phyloP scores from a whole-genome alignment of 2,113 vertebrate species.

The Pao palembangensis region DNA sequence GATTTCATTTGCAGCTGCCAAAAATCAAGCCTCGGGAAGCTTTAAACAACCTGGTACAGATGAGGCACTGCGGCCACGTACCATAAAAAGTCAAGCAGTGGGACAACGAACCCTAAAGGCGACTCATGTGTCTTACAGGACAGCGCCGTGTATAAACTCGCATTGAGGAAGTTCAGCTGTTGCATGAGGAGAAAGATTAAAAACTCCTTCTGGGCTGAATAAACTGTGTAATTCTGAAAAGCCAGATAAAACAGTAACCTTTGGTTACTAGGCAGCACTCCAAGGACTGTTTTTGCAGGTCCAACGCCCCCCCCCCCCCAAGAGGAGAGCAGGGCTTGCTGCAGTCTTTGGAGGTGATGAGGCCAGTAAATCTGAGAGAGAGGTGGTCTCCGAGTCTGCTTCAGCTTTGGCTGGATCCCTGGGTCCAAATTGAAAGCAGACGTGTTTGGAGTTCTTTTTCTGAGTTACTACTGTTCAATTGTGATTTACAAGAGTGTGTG shows the following conservation, averaged over 20 bases:
- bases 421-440: slow-evolving; percentile 87
- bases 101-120: slow-evolving; percentile 34
- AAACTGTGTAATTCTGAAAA: slow-evolving; percentile 18
- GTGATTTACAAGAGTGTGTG: slow-evolving; percentile 88
- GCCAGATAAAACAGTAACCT: background rate
- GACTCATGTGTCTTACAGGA: slow-evolving; percentile 21
- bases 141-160: slow-evolving; percentile 7
- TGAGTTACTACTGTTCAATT: slow-evolving; percentile 87
- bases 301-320: too few species aligned
- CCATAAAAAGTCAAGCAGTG: slow-evolving; percentile 21
- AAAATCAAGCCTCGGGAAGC: too few species aligned
- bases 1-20: background rate
- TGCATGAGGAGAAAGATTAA: slow-evolving; percentile 2
- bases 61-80: too few species aligned
- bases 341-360: slow-evolving; percentile 74
- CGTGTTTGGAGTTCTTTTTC: slow-evolving; percentile 82
- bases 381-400: slow-evolving; percentile 84
- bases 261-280: background rate
- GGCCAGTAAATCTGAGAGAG: slow-evolving; percentile 74
- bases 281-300: slow-evolving; percentile 4
- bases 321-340: slow-evolving; percentile 54
- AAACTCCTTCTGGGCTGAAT: slow-evolving; percentile 3
- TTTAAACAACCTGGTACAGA: too few species aligned
- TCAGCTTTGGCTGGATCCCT: slow-evolving; percentile 79
- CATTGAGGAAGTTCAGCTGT: slow-evolving; percentile 32